Evolutionary conservation across 1,140 invertebrate species (phyloP), one percentile per base, ranked within the genome.

Genomic region (Drosophila bifasciata): DNA sequence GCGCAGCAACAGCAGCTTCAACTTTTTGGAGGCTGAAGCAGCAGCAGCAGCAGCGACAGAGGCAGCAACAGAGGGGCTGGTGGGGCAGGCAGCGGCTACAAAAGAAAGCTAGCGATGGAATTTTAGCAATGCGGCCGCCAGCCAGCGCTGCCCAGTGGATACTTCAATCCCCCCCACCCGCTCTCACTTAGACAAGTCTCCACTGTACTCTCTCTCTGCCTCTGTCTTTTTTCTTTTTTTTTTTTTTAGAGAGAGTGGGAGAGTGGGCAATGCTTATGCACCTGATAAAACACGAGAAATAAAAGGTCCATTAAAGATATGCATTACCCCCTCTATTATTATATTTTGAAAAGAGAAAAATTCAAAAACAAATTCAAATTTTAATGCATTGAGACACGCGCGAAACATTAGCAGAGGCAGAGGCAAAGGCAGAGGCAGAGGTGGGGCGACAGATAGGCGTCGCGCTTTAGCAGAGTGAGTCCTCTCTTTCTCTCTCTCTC

Each of bases 81-180:
- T 0, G 0, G 2, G 28, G 25, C 25, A 28, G 6, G 25, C 28
- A 11, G 28, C 9, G 28, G 9, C 67, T 53, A 85, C 72, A 84
- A 86, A 84, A 84, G 80, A 84, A 84, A 84, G 80, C 81, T 85
- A 72, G 32, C 32, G 11, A 36, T 62, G 80, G 80, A 84, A 84
- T 84, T 85, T 85, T 69, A 79, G 80, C 80, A 84, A 84, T 84
- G 80, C 80, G 80, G 80, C 80, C 77, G 75, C 80, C 76, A 80
- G 76, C 80, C 77, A 79, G 59, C 58, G 57, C 39, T 78, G 74
- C 58, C 74, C 79, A 83, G 71, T 78, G 74, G 7, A 23, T 15
- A 59, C 75, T 46, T 28, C 52, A 57, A 52, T 25, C 41, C 9
- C 59, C 17, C 15, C 51, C 36, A 25, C 21, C 1, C 17, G 1